phyloP scores from a whole-genome alignment of 2,797 vertebrate species.

The Limnodromus scolopaceus region DNA sequence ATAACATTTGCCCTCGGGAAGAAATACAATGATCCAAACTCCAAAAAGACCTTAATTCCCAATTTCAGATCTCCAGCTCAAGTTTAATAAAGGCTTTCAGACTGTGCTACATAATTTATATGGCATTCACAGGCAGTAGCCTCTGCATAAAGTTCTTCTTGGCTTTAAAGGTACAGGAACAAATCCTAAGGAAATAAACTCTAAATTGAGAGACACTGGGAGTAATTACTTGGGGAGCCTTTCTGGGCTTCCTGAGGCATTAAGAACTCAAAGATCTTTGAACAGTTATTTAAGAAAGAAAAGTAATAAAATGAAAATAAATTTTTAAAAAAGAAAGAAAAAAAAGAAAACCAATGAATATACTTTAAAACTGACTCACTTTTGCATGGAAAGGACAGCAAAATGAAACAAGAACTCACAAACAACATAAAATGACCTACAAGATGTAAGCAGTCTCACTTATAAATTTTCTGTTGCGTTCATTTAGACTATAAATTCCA shows the following conservation, averaged over 20 bases:
- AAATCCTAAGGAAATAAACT: conserved; percentile 11
- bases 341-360: neutral
- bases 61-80: neutral
- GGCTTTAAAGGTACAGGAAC: neutral
- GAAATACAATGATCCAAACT: neutral
- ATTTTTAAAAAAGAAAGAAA: too few relatives aligned
- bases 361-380: neutral
- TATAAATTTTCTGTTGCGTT: neutral
- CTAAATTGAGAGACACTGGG: neutral
- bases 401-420: neutral
- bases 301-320: neutral
- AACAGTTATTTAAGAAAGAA: neutral
- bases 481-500: neutral
- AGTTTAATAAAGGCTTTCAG: neutral
- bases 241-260: neutral
- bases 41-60: neutral
- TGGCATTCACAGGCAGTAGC: neutral
- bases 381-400: neutral
- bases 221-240: neutral
- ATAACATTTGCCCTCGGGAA: neutral
- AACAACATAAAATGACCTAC: neutral
- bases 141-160: neutral
- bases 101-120: neutral
- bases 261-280: neutral
- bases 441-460: neutral